phyloP scores from a whole-genome alignment of 2,888 invertebrate species.

The Nemoura dubitans region DNA sequence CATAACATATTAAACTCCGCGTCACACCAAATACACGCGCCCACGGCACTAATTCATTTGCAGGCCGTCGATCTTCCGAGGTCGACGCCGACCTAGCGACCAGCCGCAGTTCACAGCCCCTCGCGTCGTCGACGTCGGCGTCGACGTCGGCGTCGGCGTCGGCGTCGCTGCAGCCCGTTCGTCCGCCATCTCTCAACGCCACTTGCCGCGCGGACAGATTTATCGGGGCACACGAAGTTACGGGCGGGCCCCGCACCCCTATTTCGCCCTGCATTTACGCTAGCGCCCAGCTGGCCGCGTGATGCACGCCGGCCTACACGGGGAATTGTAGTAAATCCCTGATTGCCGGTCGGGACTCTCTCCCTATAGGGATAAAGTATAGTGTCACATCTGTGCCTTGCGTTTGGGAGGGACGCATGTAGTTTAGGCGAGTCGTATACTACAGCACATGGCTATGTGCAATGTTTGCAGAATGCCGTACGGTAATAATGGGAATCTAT shows the following conservation, averaged over 20 bases:
- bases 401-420: background rate
- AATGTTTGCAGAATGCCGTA: background rate
- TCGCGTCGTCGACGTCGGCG: background rate
- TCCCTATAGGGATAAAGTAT: background rate
- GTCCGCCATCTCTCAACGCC: constrained; percentile 47
- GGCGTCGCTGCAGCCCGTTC: background rate
- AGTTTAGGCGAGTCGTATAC: background rate
- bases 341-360: background rate
- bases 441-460: background rate
- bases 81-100: background rate
- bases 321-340: constrained; percentile 22
- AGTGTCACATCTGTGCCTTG: constrained; percentile 19
- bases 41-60: background rate
- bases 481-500: background rate
- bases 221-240: constrained; percentile 43
- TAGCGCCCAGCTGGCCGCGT: constrained; percentile 18
- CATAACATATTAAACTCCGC: background rate
- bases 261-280: background rate
- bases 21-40: background rate
- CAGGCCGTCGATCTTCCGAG: background rate
- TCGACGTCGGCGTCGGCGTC: background rate
- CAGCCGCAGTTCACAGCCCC: background rate
- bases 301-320: background rate
- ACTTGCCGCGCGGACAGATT: constrained; percentile 49
- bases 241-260: constrained; percentile 3